phyloP scores from a whole-genome alignment of 2,888 invertebrate species.

The Watsonalla cultraria region DNA sequence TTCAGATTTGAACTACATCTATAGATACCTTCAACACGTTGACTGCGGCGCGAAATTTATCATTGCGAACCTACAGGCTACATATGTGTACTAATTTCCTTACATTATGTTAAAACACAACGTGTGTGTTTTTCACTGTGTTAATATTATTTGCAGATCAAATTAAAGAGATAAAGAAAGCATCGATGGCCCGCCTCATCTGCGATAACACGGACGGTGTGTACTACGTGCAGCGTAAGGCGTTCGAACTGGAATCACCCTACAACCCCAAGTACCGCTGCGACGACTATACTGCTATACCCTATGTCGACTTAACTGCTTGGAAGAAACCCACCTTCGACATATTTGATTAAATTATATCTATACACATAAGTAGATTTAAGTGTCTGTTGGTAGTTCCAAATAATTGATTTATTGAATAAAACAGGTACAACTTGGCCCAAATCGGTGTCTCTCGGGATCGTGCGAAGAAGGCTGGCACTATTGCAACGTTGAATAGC shows the following conservation, averaged over 20 bases:
- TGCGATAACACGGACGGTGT: slow-evolving; percentile 89
- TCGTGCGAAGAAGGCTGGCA: no score
- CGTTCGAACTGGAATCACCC: slow-evolving; percentile 81
- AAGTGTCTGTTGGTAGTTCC: no score
- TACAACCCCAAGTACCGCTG: slow-evolving; percentile 57
- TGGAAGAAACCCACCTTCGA: slow-evolving; percentile 59
- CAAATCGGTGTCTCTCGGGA: no score
- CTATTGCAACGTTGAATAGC: no score
- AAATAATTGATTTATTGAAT: no score
- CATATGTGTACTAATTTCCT: no score
- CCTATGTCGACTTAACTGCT: slow-evolving; percentile 63
- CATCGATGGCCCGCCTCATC: slow-evolving; percentile 86
- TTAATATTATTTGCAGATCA: slow-evolving; percentile 70
- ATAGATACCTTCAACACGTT: no score
- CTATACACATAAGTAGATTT: no score
- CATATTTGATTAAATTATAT: slow-evolving; percentile 28
- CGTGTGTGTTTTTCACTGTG: not conserved
- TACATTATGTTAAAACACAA: not conserved
- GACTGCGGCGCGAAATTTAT: no score
- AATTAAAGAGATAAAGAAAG: slow-evolving; percentile 86
- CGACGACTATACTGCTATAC: slow-evolving; percentile 59
- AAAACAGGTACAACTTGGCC: no score
- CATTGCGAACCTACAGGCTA: no score
- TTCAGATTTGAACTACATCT: no score
- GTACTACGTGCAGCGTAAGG: slow-evolving; percentile 81